Base-by-base conservation (phyloP, 2,113 vertebrate species). In the Scomber scombrus region DNA sequence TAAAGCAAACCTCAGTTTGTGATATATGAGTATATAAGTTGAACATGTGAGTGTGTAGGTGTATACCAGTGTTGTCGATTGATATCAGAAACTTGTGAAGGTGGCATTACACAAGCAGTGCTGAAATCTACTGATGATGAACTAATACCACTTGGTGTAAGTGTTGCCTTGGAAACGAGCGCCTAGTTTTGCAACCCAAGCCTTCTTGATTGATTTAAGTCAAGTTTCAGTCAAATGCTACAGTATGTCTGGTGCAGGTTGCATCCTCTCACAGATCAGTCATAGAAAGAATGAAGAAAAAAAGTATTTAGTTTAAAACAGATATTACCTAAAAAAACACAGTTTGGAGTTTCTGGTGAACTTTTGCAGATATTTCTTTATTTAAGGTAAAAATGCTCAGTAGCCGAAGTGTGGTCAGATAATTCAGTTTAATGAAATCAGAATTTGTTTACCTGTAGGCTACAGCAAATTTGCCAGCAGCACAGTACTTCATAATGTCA, bases 121-220 rank as follows among this genome's bases (percentile, higher is more conserved):
- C 18, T 80, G 34, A 40, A 40, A 40, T 40, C 34, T 40, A 31
- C 65, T 60, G 49, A 23, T 67, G 49, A 75, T 81, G 12, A 47
- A 52, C 46, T 62, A 45, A 81, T n/a, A 15, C 18, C 23, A 10
- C 2, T 5, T 49, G 21, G 14, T 75, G 23, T 54, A 50, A 29
- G n/a, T 40, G 76, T 80, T 71, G 45, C 55, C 76, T 71, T 86
- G 69, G 64, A 80, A 71, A 80, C 64, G 57, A 47, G 52, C 16
- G 29, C 11, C 23, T 52, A 29, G 19, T 71, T 62, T 75, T 78
- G 58, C 63, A 63, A 71, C 45, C 46, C 5, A 50, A 16, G 46
- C n/a, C 3, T 81, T 75, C 51, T 67, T 85, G 47, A 77, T 54
- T 73, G 46, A 60, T 71, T 75, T 83, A 56, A 72, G 49, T 71